Percentiles rank a stretch among this genome's conserved stretches.
Conservation (phyloP, 1,140 invertebrate species). For the Kradibia gibbosae region DNA sequence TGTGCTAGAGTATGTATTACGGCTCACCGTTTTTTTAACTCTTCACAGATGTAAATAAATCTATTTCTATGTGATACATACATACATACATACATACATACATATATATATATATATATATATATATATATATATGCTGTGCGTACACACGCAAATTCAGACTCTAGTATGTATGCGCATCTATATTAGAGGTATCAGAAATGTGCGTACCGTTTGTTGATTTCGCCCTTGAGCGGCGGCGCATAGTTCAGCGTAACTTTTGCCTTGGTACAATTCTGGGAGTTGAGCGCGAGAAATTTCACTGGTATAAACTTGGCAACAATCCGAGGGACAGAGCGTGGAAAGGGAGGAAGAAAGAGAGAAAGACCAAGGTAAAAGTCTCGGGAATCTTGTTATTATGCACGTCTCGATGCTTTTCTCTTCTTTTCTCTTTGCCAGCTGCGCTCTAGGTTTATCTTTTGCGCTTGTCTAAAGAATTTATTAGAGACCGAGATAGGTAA, state of each 20-base stretch:
- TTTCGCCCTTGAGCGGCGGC: conserved; percentile 38
- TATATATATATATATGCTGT: too few species aligned
- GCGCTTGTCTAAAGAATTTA: conserved; percentile 32
- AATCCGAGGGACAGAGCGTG: conserved; percentile 8
- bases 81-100: too few species aligned
- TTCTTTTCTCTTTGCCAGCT: background rate
- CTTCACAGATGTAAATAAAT: too few species aligned
- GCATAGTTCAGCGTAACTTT: conserved; percentile 45
- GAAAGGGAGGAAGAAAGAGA: background rate
- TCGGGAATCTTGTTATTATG: conserved; percentile 41
- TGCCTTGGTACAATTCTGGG: conserved; percentile 32
- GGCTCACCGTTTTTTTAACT: too few species aligned
- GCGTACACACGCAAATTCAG: too few species aligned
- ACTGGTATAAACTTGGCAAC: conserved; percentile 40
- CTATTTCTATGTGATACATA: too few species aligned
- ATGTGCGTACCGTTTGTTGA: conserved; percentile 29
- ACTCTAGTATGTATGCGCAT: too few species aligned
- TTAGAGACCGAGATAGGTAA: background rate
- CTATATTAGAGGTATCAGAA: background rate
- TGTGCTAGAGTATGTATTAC: too few species aligned
- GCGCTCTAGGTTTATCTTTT: conserved; percentile 34
- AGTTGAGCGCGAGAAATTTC: conserved; percentile 30
- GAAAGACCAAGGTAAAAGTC: conserved; percentile 15
- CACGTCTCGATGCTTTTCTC: conserved; percentile 42
- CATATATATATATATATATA: too few species aligned